Conservation (phyloP, 2,113 vertebrate genomes). For the Thomomys bottae region DNA sequence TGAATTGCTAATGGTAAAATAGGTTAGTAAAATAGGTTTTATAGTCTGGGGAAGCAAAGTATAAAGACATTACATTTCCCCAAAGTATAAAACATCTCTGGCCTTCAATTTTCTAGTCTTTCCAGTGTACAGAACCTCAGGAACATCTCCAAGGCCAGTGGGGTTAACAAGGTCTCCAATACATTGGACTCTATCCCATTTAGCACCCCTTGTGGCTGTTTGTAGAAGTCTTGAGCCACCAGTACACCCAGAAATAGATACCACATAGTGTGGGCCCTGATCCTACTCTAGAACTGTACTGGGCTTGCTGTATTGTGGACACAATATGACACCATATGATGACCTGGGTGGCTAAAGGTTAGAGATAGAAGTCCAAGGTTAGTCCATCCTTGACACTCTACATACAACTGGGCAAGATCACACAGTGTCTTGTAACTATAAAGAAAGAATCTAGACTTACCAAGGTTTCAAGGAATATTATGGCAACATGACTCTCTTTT, state of each 20-base stretch:
- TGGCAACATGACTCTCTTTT: neutral
- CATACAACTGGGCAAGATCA: neutral
- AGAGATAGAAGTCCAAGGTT: neutral
- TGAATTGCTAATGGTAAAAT: no score
- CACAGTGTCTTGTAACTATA: neutral
- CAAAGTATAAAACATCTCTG: no score
- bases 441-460: neutral
- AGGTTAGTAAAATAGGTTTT: no score
- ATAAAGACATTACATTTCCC: no score
- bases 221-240: neutral
- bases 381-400: neutral
- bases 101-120: no score
- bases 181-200: neutral
- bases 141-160: neutral
- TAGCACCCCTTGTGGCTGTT: neutral
- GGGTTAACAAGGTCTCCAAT: neutral
- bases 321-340: neutral
- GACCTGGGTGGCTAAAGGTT: neutral
- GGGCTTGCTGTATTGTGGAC: neutral
- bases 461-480: fast-evolving
- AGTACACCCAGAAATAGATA: neutral
- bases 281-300: neutral
- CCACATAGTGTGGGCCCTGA: neutral
- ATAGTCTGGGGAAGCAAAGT: no score
- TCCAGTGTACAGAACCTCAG: no score